A percentile compares a stretch with the other conserved stretches of the same genome.
Evolutionary conservation across 2,888 invertebrate species (phyloP).

Genomic region (Labia minor): DNA sequence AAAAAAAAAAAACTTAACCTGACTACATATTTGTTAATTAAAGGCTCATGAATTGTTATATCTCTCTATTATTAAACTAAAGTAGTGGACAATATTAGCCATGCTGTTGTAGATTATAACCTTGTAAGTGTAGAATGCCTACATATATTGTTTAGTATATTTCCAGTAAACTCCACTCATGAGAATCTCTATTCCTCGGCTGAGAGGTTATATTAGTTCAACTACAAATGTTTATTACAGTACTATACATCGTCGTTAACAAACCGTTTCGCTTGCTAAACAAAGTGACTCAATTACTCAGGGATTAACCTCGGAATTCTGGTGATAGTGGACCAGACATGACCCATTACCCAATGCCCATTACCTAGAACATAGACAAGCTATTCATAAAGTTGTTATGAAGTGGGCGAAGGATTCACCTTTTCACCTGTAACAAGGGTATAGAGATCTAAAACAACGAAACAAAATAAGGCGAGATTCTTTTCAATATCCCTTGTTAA

Average conservation of each 20-base stretch:
- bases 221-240: slow-evolving; percentile 8
- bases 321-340: slow-evolving; percentile 8
- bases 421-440: not conserved
- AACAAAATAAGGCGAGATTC: no score
- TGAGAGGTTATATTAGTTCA: not conserved
- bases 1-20: no score
- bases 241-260: slow-evolving; percentile 13
- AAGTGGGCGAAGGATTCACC: not conserved
- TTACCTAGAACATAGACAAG: not conserved
- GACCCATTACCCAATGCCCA: not conserved
- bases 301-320: slow-evolving; percentile 5
- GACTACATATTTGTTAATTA: no score
- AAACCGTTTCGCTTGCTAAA: slow-evolving; percentile 13
- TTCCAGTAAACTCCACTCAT: not conserved
- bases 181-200: not conserved
- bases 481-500: no score
- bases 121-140: not conserved
- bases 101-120: not conserved
- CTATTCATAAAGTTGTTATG: not conserved
- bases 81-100: not conserved
- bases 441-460: no score
- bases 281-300: slow-evolving; percentile 13
- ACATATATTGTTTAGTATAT: not conserved
- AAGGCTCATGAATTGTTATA: no score
- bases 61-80: not conserved